Evolutionary conservation across 1,140 invertebrate genomes (phyloP).

Genomic region (Antheraea pernyi): DNA sequence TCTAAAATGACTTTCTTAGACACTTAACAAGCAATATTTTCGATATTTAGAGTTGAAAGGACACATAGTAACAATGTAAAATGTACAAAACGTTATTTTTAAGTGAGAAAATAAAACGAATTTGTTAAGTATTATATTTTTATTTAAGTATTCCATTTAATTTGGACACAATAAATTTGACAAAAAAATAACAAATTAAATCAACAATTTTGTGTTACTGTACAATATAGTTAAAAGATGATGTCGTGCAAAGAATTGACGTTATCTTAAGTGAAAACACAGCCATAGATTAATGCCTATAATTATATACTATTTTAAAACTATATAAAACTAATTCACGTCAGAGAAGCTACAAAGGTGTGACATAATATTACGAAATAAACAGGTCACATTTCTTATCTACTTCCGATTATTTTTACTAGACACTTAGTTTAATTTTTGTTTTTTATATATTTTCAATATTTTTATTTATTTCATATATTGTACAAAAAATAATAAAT

Average conservation of each 20-base stretch:
- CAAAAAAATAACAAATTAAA: slow-evolving; percentile 34
- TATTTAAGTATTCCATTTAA: slow-evolving; percentile 71
- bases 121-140: slow-evolving; percentile 44
- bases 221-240: slow-evolving; percentile 67
- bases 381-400: neutral
- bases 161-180: slow-evolving; percentile 42
- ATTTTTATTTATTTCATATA: slow-evolving; percentile 23
- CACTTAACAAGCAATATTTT: no score
- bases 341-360: slow-evolving; percentile 28
- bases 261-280: slow-evolving; percentile 71
- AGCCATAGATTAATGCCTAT: slow-evolving; percentile 72
- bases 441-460: slow-evolving; percentile 4
- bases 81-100: no score
- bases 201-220: slow-evolving; percentile 55
- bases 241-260: slow-evolving; percentile 75
- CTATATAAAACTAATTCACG: slow-evolving; percentile 42
- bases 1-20: no score
- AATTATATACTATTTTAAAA: slow-evolving; percentile 24
- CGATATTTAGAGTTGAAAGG: no score
- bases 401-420: neutral
- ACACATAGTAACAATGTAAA: no score
- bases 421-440: neutral
- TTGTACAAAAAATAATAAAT: slow-evolving; percentile 54
- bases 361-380: neutral
- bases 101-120: slow-evolving; percentile 4